A percentile compares a stretch with the other conserved stretches of the same genome.
These are phyloP conservation scores for Tyto alba DNA, from an alignment of 2,113 vertebrate genomes.

Conservation along the genomic window DNA sequence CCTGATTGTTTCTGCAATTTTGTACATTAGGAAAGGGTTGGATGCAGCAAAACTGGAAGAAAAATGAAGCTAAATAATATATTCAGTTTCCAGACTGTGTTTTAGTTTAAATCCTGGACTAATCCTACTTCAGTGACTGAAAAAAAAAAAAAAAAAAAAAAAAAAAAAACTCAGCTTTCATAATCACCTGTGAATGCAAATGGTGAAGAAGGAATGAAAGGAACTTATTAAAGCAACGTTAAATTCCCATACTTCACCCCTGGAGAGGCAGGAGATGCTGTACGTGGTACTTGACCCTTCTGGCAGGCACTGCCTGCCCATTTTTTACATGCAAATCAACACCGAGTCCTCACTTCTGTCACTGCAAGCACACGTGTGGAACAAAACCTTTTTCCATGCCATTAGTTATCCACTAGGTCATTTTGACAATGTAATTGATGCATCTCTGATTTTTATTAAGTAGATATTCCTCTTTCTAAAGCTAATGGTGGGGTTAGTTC, in stretches of 20 bases:
- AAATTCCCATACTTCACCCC: neutral
- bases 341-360: neutral
- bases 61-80: neutral
- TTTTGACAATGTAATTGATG: neutral
- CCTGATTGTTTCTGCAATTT: neutral
- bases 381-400: neutral
- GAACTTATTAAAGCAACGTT: neutral
- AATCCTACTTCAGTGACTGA: neutral
- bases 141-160: neutral
- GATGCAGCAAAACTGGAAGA: neutral
- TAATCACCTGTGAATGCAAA: neutral
- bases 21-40: neutral
- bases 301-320: neutral
- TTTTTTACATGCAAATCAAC: neutral
- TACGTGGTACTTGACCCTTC: neutral
- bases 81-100: neutral
- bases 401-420: neutral
- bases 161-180: neutral
- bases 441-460: neutral
- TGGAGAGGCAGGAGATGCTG: neutral
- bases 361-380: too few relatives aligned
- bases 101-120: neutral
- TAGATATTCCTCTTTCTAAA: neutral
- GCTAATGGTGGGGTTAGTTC: neutral
- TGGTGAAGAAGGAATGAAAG: neutral